These are phyloP conservation scores for Oxytorus armatus DNA, from an alignment of 2,888 invertebrate species.

Conservation along the genomic window DNA sequence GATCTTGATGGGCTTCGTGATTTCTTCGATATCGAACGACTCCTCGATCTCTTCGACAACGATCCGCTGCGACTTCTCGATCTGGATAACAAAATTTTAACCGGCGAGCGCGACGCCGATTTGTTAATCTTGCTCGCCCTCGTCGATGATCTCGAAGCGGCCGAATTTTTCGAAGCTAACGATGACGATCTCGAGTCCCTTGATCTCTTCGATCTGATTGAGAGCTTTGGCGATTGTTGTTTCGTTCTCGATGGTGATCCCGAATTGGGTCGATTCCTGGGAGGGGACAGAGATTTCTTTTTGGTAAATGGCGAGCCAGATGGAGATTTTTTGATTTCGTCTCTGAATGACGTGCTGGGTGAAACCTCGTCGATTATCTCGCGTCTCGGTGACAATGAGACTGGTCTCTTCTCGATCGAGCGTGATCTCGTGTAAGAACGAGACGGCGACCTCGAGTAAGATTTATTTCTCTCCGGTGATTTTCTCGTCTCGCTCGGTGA, in stretches of 20 bases:
- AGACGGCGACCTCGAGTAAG: slow-evolving; percentile 74
- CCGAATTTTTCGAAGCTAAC: slow-evolving; percentile 73
- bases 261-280: slow-evolving; percentile 48
- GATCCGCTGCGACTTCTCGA: slow-evolving; percentile 72
- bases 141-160: slow-evolving; percentile 59
- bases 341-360: slow-evolving; percentile 67
- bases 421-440: slow-evolving; percentile 78
- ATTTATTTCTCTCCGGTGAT: slow-evolving; percentile 73
- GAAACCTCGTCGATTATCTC: slow-evolving; percentile 57
- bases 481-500: slow-evolving; percentile 65
- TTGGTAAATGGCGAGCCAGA: slow-evolving; percentile 69
- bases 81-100: slow-evolving; percentile 67
- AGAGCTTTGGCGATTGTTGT: slow-evolving; percentile 65
- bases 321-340: slow-evolving; percentile 70
- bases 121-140: slow-evolving; percentile 70
- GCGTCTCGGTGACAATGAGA: slow-evolving; percentile 75
- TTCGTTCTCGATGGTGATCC: slow-evolving; percentile 70
- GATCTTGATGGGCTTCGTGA: slow-evolving; percentile 76
- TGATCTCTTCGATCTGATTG: slow-evolving; percentile 65
- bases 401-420: slow-evolving; percentile 67
- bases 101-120: slow-evolving; percentile 74
- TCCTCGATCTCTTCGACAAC: slow-evolving; percentile 75
- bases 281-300: slow-evolving; percentile 73
- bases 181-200: slow-evolving; percentile 78
- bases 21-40: slow-evolving; percentile 75